These are phyloP conservation scores for Xiphias gladius DNA, from an alignment of 2,113 vertebrate species.

Conservation along the genomic window DNA sequence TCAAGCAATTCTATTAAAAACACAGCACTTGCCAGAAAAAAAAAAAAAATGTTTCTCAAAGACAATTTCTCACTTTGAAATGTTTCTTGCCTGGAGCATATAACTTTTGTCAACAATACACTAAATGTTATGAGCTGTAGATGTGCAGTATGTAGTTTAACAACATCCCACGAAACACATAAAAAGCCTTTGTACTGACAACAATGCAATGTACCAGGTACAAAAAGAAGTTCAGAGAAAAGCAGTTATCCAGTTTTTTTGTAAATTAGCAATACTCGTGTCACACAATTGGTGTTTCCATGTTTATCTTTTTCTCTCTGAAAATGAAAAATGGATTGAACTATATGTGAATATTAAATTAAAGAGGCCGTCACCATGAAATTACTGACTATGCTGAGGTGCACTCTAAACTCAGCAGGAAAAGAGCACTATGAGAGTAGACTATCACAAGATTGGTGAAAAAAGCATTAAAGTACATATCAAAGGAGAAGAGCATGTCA, in stretches of 20 bases:
- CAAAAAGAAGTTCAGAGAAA: conserved; percentile 19
- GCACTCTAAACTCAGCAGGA: conserved; percentile 66
- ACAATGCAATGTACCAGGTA: conserved; percentile 12
- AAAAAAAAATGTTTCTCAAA: conserved; percentile 40
- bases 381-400: conserved; percentile 51
- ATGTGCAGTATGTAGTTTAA: conserved; percentile 57
- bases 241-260: conserved; percentile 12
- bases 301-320: conserved; percentile 16
- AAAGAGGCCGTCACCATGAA: conserved; percentile 58
- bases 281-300: not conserved
- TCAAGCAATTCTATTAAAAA: conserved; percentile 55
- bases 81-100: conserved; percentile 67
- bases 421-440: conserved; percentile 49
- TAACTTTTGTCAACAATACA: conserved; percentile 69
- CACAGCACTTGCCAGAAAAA: conserved; percentile 38
- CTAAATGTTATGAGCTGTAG: conserved; percentile 69
- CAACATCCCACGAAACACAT: conserved; percentile 38
- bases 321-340: conserved; percentile 26
- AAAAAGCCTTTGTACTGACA: conserved; percentile 41
- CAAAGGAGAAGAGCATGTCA: conserved; percentile 74
- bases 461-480: conserved; percentile 75
- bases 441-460: conserved; percentile 64
- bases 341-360: conserved; percentile 61
- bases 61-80: conserved; percentile 73
- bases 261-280: conserved; percentile 16